Percentiles rank a stretch among this genome's conserved stretches.
Conservation (phyloP, 2,888 invertebrate species). For the Drosophila borealis region DNA sequence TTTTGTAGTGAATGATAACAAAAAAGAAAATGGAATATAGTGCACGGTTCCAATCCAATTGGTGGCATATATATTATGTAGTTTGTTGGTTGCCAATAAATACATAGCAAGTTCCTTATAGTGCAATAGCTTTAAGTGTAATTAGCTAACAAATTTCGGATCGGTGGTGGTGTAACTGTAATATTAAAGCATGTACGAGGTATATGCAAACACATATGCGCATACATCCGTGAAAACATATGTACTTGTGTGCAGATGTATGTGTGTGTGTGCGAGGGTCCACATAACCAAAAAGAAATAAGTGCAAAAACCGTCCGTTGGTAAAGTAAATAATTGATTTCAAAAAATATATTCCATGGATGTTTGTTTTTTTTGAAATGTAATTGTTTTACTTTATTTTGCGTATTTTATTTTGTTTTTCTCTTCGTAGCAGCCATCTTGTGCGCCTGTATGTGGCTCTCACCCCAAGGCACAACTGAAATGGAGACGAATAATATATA, state of each 20-base stretch:
- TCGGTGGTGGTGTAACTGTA: constrained; percentile 62
- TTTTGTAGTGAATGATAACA: constrained; percentile 78
- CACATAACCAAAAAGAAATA: constrained; percentile 52
- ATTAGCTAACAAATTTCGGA: constrained; percentile 46
- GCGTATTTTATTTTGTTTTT: constrained; percentile 47
- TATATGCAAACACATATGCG: constrained; percentile 31
- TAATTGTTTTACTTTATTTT: constrained; percentile 61
- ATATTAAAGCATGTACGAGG: constrained; percentile 18
- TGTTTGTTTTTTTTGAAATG: constrained; percentile 54
- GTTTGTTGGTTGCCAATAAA: constrained; percentile 54
- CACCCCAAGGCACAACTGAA: constrained; percentile 25
- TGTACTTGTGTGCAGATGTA: constrained; percentile 23
- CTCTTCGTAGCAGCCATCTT: constrained; percentile 60
- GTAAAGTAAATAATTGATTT: constrained; percentile 69
- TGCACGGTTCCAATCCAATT: constrained; percentile 65
- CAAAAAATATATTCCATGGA: constrained; percentile 26
- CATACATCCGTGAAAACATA: constrained; percentile 7
- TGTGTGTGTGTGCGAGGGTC: constrained; percentile 28
- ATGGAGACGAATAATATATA: constrained; percentile 33
- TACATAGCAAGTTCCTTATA: constrained; percentile 56
- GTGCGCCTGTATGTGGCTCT: constrained; percentile 25
- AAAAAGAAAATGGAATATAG: constrained; percentile 59
- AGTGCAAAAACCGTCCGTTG: constrained; percentile 37
- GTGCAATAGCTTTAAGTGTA: constrained; percentile 68
- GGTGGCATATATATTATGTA: constrained; percentile 66